phyloP scores from a whole-genome alignment of 2,113 vertebrate species.

The Sceloporus undulatus region DNA sequence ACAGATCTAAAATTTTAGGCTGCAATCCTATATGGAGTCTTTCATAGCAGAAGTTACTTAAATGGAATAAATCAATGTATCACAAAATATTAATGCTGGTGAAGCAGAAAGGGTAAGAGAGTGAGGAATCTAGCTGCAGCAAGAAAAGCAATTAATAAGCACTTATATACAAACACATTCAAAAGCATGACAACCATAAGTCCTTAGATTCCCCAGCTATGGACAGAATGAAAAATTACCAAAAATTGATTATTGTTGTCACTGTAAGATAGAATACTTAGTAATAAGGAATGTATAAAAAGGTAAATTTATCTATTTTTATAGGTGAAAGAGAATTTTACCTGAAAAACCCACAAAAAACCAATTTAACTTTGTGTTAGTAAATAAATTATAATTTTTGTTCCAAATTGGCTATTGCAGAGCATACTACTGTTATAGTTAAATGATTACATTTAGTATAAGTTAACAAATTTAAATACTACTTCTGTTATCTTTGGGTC shows the following conservation, averaged over 20 bases:
- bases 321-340: background rate
- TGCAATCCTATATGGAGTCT: accelerated
- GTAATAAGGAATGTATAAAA: background rate
- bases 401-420: background rate
- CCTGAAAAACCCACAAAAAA: too few relatives aligned
- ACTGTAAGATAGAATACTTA: background rate
- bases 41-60: background rate
- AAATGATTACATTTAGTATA: background rate
- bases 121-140: background rate
- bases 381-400: background rate
- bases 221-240: background rate
- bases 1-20: conserved; percentile 17
- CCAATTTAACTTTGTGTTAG: too few relatives aligned
- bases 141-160: background rate
- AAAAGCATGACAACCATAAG: background rate
- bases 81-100: background rate
- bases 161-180: background rate
- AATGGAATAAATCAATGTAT: background rate
- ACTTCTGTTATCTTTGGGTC: background rate
- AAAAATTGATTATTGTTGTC: background rate
- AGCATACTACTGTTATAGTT: background rate
- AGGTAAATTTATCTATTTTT: background rate
- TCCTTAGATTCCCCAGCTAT: background rate
- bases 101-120: background rate
- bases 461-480: background rate